Base-by-base conservation (phyloP, 2,113 vertebrate species). In the Calyptomena viridis region DNA sequence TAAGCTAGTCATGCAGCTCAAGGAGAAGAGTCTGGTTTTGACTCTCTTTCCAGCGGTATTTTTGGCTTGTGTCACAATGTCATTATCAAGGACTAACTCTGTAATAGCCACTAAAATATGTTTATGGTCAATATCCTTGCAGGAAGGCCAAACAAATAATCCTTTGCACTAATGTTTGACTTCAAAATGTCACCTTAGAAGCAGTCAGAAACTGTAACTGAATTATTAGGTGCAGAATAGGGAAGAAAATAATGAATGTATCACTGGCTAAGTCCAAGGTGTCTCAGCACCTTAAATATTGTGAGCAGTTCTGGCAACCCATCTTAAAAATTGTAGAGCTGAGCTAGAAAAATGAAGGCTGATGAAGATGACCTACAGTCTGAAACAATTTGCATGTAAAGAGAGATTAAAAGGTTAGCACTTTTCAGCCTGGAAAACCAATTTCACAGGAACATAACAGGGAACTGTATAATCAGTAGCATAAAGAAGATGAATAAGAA, bases 381-480 rank as follows among this genome's bases (percentile, higher is more conserved):
- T 90, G 49, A 66, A 84, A 66, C 17, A 76, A 58, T 77, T 80
- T 58, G 37, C 33, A 53, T 42, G n/a, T 12, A 94, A 74, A 89
- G 27, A 35, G 37, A 19, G 11, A 62, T 66, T 86, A 76, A 88
- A 91, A 80, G n/a, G 46, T 69, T 83, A 80, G 67, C 67, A 62
- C 40, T 83, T 83, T 73, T 94, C 89, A 86, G n/a, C 76, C 67
- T 90, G 46, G 30, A 88, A 94, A 92, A 84, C 25, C 33, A 92
- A 42, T 50, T 90, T 68, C 67, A 73, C 78, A 83, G 25, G 56
- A 91, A 89, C 24, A 23, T 39, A 42, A 81, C 11, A 87, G 30
- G 39, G 39, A 95, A 72, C 22, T 16, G 8, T 37, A 59, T 82
- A 85, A 84, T 63, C 35, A 62, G 49, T 19, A 88, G 22, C 49